A percentile compares a stretch with the other conserved stretches of the same genome.
Evolutionary conservation across 1,140 invertebrate species (phyloP).

Genomic region (Gonioctena quinquepunctata): DNA sequence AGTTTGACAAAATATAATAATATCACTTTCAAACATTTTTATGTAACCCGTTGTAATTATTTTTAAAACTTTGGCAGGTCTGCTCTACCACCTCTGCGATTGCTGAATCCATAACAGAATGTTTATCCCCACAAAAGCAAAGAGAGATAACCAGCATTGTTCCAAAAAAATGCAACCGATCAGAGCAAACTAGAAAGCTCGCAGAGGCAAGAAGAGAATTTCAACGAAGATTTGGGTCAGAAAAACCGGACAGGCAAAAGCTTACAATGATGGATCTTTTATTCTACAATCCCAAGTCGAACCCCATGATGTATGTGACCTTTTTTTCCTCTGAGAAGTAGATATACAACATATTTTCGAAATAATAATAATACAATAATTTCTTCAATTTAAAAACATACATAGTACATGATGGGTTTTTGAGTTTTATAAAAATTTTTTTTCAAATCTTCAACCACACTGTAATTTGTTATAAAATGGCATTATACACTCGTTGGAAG

Average conservation of each 20-base stretch:
- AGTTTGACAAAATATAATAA: too few species aligned
- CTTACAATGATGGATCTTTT: constrained; percentile 91
- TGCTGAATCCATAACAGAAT: constrained; percentile 22
- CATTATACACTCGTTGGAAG: too few species aligned
- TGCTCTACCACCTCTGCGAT: constrained; percentile 37
- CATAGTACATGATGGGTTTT: too few species aligned
- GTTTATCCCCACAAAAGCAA: constrained; percentile 21
- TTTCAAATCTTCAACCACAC: too few species aligned
- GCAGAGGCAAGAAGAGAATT: constrained; percentile 64
- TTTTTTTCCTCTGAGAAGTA: too few species aligned
- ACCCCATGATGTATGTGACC: constrained; percentile 65
- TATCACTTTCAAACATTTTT: too few species aligned
- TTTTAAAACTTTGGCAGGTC: constrained; percentile 27
- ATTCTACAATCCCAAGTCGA: constrained; percentile 81
- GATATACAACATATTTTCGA: too few species aligned
- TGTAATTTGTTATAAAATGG: too few species aligned
- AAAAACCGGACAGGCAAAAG: constrained; percentile 65
- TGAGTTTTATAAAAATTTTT: too few species aligned
- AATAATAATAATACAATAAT: too few species aligned
- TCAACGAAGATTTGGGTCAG: constrained; percentile 60
- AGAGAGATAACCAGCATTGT: constrained; percentile 38
- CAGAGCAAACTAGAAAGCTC: constrained; percentile 60
- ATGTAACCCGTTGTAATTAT: too few species aligned
- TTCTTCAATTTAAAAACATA: too few species aligned
- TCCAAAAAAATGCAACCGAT: constrained; percentile 46